Percentiles rank a stretch among this genome's conserved stretches.
Conservation (phyloP, 2,113 vertebrate genomes). For the Thunnus maccoyii region DNA sequence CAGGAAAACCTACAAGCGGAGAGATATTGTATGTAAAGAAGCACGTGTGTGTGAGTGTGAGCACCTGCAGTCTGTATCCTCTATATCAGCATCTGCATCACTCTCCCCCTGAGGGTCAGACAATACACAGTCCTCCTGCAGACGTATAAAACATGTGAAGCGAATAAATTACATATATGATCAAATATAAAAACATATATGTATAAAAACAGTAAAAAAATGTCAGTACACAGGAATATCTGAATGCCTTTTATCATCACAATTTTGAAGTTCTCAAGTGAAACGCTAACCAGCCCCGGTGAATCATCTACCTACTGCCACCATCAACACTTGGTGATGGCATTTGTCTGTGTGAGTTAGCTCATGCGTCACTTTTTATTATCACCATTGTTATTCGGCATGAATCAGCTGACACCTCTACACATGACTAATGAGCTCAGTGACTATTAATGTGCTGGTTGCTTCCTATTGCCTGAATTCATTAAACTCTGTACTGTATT, state of each 20-base stretch:
- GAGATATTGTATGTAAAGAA: not conserved
- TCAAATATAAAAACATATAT: not conserved
- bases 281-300: constrained; percentile 21
- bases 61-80: constrained; percentile 86
- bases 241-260: not conserved
- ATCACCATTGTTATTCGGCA: constrained; percentile 16
- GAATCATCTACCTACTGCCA: constrained; percentile 53
- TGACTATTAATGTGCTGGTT: not conserved
- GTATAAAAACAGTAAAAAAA: not conserved
- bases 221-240: too few relatives aligned
- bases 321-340: constrained; percentile 37
- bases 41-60: not conserved
- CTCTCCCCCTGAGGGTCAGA: constrained; percentile 87
- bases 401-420: constrained; percentile 45
- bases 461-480: not conserved
- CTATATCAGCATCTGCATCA: constrained; percentile 86
- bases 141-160: not conserved
- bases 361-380: constrained; percentile 50
- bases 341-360: constrained; percentile 27
- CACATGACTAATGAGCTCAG: constrained; percentile 46
- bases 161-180: not conserved
- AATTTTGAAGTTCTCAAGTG: constrained; percentile 24
- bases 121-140: constrained; percentile 83
- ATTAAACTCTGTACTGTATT: too few relatives aligned
- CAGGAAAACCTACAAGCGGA: not conserved